phyloP scores from a whole-genome alignment of 2,113 vertebrate genomes.

The Pheucticus melanocephalus region DNA sequence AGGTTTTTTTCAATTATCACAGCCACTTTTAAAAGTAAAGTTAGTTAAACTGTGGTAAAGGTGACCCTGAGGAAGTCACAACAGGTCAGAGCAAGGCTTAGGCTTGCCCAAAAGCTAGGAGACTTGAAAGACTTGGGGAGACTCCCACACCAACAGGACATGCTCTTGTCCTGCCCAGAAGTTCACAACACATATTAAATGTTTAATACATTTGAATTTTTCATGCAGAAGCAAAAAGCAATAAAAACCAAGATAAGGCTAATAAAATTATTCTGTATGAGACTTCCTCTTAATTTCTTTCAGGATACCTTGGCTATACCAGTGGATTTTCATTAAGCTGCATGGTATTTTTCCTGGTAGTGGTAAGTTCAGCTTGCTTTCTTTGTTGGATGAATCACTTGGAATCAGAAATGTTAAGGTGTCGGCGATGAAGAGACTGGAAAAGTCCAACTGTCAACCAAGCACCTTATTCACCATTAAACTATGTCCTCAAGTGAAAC shows the following conservation, averaged over 20 bases:
- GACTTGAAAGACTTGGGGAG: not conserved
- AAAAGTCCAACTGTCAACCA: not conserved
- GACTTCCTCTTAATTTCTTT: conserved; percentile 53
- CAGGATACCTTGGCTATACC: conserved; percentile 83
- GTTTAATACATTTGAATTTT: not conserved
- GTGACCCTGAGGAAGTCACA: not conserved
- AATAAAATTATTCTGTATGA: not conserved
- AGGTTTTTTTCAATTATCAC: not conserved
- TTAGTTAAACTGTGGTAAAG: not conserved
- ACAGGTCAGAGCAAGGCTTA: not conserved
- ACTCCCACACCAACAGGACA: not conserved
- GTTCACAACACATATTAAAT: not conserved
- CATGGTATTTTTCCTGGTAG: conserved; percentile 91
- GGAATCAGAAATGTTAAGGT: not conserved
- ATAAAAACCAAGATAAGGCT: not conserved
- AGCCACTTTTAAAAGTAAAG: not conserved
- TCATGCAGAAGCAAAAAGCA: not conserved
- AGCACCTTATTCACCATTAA: not conserved
- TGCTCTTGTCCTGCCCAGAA: not conserved
- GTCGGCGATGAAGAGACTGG: not conserved
- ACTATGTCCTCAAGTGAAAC: not conserved
- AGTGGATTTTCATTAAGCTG: conserved; percentile 83
- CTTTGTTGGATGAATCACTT: not conserved
- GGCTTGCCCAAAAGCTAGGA: not conserved
- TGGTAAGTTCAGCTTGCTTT: conserved; percentile 80